These are phyloP conservation scores for Gymnogyps californianus DNA, from an alignment of 2,113 vertebrate genomes.

Conservation along the genomic window DNA sequence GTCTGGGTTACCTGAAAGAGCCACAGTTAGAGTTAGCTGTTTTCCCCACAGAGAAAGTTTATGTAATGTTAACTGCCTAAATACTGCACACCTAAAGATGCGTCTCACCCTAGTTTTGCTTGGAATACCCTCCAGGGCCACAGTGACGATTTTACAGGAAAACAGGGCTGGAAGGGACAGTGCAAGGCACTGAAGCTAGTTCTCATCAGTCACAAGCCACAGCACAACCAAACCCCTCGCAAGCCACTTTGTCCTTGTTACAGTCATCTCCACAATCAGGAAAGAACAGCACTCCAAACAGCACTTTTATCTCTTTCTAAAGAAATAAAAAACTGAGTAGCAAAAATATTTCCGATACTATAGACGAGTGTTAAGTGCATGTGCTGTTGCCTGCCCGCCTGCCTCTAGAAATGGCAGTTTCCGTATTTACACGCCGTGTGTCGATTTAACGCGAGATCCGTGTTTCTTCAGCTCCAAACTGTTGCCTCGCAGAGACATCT, in stretches of 20 bases:
- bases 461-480: background rate
- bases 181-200: background rate
- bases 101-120: background rate
- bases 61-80: accelerated
- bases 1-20: background rate
- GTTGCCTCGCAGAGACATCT: conserved; percentile 69
- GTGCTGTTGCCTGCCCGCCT: background rate
- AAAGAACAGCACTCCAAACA: background rate
- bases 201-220: background rate
- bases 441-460: background rate
- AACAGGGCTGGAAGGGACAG: background rate
- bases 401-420: background rate
- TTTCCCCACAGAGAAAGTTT: background rate
- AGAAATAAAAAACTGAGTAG: background rate
- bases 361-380: background rate
- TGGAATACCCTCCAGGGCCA: background rate
- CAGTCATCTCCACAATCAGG: background rate
- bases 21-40: accelerated
- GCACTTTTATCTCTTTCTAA: no score
- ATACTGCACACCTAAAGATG: no score
- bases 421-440: background rate
- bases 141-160: accelerated
- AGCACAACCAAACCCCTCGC: no score
- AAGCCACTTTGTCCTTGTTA: no score
- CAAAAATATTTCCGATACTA: background rate